Conservation (phyloP, 2,113 vertebrate genomes). For the Sphyrna mokarran region DNA sequence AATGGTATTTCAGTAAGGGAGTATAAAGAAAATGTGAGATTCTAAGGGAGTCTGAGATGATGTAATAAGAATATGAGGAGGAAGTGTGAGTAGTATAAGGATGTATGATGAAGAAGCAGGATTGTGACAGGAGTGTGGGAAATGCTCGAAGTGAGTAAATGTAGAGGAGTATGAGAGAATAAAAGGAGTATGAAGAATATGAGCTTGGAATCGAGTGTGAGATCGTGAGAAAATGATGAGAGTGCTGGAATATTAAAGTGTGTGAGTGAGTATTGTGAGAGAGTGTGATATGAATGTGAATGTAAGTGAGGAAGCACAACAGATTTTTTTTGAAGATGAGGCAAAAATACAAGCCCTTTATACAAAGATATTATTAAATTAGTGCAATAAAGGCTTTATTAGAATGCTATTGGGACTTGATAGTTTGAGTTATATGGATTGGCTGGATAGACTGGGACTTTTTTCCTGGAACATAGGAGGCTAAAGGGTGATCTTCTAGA, state of each 20-base stretch:
- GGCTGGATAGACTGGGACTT: no score
- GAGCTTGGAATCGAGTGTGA: background rate
- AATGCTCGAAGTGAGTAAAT: background rate
- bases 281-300: background rate
- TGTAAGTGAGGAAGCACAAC: background rate
- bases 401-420: no score
- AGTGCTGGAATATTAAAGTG: background rate
- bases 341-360: background rate
- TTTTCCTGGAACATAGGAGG: no score
- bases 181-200: background rate
- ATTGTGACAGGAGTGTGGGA: background rate
- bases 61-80: background rate
- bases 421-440: no score
- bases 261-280: background rate
- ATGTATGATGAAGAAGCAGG: background rate
- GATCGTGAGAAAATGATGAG: background rate
- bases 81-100: background rate
- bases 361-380: background rate
- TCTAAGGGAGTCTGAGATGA: no score
- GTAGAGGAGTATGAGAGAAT: background rate
- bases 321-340: background rate
- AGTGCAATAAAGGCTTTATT: no score
- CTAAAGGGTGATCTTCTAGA: no score
- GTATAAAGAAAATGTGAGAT: background rate
- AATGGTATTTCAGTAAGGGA: no score